phyloP scores from a whole-genome alignment of 2,888 invertebrate genomes.

The Saturnia japonica region DNA sequence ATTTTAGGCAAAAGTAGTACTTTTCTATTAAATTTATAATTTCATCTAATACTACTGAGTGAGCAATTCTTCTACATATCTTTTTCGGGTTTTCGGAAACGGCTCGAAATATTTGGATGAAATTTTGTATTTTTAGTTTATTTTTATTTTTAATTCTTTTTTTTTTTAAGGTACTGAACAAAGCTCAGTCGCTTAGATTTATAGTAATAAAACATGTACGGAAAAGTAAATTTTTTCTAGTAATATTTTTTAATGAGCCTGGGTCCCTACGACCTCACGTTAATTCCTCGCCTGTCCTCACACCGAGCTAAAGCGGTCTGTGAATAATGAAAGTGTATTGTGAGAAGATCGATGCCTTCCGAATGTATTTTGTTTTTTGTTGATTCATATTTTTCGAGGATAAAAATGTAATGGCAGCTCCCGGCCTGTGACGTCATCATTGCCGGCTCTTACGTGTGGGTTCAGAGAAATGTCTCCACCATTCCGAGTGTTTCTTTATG shows the following conservation, averaged over 20 bases:
- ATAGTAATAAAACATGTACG: background rate
- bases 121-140: too few relatives aligned
- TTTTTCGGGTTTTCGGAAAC: too few relatives aligned
- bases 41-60: too few relatives aligned
- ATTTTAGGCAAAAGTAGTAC: too few relatives aligned
- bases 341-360: conserved; percentile 25
- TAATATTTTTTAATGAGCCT: background rate
- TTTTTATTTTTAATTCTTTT: too few relatives aligned
- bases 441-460: background rate
- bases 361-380: conserved; percentile 23
- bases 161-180: too few relatives aligned
- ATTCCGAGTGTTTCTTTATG: conserved; percentile 13
- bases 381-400: conserved; percentile 20
- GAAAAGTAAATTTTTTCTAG: background rate
- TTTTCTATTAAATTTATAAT: too few relatives aligned
- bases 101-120: too few relatives aligned
- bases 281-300: conserved; percentile 7
- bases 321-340: conserved; percentile 33
- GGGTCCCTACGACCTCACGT: background rate
- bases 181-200: too few relatives aligned
- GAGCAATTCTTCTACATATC: too few relatives aligned
- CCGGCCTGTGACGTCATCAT: conserved; percentile 8
- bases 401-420: conserved; percentile 19
- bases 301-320: conserved; percentile 18
- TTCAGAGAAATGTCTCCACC: background rate